phyloP scores from a whole-genome alignment of 2,888 invertebrate genomes.

The Drosophila mimica region DNA sequence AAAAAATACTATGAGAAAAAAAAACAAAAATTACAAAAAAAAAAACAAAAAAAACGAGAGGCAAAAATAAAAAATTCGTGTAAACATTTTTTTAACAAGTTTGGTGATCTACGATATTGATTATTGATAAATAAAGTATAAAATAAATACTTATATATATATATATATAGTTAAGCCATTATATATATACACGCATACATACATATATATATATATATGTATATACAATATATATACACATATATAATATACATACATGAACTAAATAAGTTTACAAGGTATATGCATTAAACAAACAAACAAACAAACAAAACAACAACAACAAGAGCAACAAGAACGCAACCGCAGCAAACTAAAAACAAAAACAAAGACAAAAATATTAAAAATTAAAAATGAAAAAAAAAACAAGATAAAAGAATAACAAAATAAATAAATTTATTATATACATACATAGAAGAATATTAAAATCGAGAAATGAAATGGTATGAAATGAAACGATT shows the following conservation, averaged over 20 bases:
- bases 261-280: slow-evolving; percentile 78
- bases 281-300: slow-evolving; percentile 66
- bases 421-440: slow-evolving; percentile 71
- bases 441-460: slow-evolving; percentile 79
- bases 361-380: slow-evolving; percentile 26
- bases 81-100: slow-evolving; percentile 81
- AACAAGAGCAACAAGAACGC: slow-evolving; percentile 50
- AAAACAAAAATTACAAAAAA: not conserved
- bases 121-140: slow-evolving; percentile 72
- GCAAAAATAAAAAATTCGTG: slow-evolving; percentile 64
- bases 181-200: slow-evolving; percentile 55
- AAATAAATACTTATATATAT: slow-evolving; percentile 51
- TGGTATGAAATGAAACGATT: slow-evolving; percentile 74
- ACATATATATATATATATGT: slow-evolving; percentile 45
- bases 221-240: slow-evolving; percentile 69
- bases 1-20: not conserved
- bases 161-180: slow-evolving; percentile 72
- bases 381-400: slow-evolving; percentile 36
- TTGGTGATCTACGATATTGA: slow-evolving; percentile 83
- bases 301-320: slow-evolving; percentile 45
- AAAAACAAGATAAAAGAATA: slow-evolving; percentile 48
- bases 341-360: slow-evolving; percentile 70
- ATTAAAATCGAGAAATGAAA: slow-evolving; percentile 65
- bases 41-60: slow-evolving; percentile 23
- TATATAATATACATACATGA: slow-evolving; percentile 68